Conservation (phyloP, 2,113 vertebrate species). For the Macquaria australasica region DNA sequence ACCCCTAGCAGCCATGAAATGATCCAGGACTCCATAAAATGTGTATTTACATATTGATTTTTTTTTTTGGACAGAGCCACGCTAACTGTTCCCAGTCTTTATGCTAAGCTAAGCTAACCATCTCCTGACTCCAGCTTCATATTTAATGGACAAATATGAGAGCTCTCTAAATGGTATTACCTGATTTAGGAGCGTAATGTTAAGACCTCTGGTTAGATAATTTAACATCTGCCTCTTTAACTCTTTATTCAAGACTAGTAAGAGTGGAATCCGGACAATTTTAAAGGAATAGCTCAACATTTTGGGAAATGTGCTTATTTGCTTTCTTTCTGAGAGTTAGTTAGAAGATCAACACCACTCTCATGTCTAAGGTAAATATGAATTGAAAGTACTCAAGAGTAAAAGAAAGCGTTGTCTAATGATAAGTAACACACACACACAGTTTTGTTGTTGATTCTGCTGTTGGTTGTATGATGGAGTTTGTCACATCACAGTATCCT, state of each 20-base stretch:
- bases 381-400: no score
- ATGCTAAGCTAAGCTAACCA: background rate
- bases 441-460: background rate
- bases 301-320: no score
- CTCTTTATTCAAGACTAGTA: background rate
- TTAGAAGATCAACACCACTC: no score
- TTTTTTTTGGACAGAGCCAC: no score
- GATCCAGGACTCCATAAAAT: no score
- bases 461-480: background rate
- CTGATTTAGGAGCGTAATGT: background rate
- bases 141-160: background rate
- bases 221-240: background rate
- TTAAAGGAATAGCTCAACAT: no score
- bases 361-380: no score
- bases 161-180: background rate
- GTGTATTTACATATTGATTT: background rate
- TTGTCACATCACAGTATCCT: background rate
- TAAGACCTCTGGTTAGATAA: background rate
- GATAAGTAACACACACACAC: background rate
- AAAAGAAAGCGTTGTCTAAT: background rate
- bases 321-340: no score
- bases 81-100: no score
- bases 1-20: background rate
- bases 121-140: background rate
- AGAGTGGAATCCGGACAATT: no score